phyloP scores from a whole-genome alignment of 2,113 vertebrate genomes.

The Aphelocoma coerulescens region DNA sequence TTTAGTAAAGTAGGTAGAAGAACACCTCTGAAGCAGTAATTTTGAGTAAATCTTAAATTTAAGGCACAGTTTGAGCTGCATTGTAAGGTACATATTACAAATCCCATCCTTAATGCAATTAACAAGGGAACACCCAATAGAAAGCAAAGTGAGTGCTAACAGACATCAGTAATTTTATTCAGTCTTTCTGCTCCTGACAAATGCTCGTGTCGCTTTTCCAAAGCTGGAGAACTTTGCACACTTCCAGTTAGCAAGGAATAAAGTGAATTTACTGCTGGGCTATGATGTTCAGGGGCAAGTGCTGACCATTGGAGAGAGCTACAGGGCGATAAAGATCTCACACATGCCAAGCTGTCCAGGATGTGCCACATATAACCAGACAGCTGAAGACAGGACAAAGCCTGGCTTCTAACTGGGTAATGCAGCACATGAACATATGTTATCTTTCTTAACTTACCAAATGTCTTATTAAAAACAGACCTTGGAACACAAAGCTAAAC shows the following conservation, averaged over 20 bases:
- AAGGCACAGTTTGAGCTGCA: not conserved
- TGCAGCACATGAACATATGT: not conserved
- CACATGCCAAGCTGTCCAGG: not conserved
- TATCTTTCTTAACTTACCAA: not conserved
- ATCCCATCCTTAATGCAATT: not conserved
- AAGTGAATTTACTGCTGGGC: not conserved
- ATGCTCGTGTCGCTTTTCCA: not conserved
- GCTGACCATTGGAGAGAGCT: not conserved
- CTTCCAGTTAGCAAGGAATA: not conserved
- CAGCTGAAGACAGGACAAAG: not conserved
- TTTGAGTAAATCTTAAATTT: not conserved
- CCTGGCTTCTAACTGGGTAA: not conserved
- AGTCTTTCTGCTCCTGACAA: not conserved
- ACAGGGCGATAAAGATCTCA: fast-evolving
- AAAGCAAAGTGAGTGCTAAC: not conserved
- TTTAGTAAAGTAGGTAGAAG: not conserved
- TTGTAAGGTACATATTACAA: not conserved
- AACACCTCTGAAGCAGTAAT: not conserved
- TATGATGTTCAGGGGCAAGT: not conserved
- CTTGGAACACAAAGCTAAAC: not conserved
- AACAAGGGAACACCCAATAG: not conserved
- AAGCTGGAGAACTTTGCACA: not conserved
- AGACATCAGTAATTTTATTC: not conserved
- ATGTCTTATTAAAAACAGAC: not conserved
- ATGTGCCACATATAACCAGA: not conserved